phyloP scores from a whole-genome alignment of 2,113 vertebrate genomes.

The Phalacrocorax pelagicus region DNA sequence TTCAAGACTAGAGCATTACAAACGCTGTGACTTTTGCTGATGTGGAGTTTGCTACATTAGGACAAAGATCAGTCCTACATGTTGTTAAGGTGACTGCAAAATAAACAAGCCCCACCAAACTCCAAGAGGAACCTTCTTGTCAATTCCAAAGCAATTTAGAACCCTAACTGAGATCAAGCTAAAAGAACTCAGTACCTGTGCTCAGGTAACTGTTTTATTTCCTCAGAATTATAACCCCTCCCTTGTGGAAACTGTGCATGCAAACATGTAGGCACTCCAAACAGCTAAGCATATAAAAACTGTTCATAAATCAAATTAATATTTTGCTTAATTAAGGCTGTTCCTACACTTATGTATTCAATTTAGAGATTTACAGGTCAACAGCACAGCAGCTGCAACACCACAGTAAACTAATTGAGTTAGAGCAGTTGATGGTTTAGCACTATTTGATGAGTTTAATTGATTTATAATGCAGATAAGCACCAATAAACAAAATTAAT shows the following conservation, averaged over 20 bases:
- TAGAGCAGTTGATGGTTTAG: background rate
- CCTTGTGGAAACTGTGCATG: background rate
- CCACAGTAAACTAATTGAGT: slow-evolving; percentile 11
- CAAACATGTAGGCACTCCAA: fast-evolving
- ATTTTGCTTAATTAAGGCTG: background rate
- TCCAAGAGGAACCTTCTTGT: background rate
- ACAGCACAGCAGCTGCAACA: background rate
- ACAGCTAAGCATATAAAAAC: background rate
- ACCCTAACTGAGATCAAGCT: background rate
- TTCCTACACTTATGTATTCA: background rate
- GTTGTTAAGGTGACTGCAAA: background rate
- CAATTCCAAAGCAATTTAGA: background rate
- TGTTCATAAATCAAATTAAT: background rate
- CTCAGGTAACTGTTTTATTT: background rate
- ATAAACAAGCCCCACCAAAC: background rate
- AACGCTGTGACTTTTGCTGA: background rate
- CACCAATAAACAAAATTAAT: slow-evolving; percentile 18
- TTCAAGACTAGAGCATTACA: background rate
- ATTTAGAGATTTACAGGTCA: background rate
- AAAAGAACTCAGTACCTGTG: background rate
- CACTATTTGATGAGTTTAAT: background rate
- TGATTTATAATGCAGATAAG: slow-evolving; percentile 14
- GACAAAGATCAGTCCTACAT: background rate
- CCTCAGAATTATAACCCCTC: background rate
- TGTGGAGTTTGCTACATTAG: background rate